Conservation (phyloP, 2,797 vertebrate species). For the Fistularia tabacaria region DNA sequence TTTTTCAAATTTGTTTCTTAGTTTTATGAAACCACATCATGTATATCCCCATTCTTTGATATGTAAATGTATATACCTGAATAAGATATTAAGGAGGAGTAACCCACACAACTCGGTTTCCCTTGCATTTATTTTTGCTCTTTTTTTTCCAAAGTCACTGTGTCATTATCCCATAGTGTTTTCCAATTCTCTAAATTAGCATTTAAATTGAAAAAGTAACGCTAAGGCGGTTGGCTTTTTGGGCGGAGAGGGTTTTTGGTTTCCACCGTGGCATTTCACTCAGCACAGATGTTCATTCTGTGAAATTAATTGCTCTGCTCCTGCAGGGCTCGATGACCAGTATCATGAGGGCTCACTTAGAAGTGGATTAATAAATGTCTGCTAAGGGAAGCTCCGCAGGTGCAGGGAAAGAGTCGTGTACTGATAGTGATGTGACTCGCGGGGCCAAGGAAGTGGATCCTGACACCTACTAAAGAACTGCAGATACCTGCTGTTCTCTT, state of each 20-base stretch:
- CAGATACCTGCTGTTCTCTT: too few species aligned
- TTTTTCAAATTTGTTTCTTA: too few species aligned
- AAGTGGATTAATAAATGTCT: constrained; percentile 46
- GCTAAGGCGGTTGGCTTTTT: constrained; percentile 29
- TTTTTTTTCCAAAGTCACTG: constrained; percentile 32
- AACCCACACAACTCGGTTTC: constrained; percentile 9
- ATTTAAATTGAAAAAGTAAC: constrained; percentile 67
- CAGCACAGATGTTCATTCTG: constrained; percentile 25
- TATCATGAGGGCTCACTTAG: constrained; percentile 45
- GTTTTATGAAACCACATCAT: too few species aligned
- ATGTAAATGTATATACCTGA: constrained; percentile 24
- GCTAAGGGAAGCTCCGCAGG: constrained; percentile 15
- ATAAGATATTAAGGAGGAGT: constrained; percentile 6
- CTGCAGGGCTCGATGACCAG: constrained; percentile 34
- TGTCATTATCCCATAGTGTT: constrained; percentile 32
- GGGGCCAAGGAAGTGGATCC: neutral
- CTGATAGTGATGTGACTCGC: constrained; percentile 3
- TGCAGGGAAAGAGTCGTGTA: constrained; percentile 8
- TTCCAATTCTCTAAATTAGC: constrained; percentile 55
- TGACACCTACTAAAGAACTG: constrained; percentile 1
- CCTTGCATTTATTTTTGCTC: constrained; percentile 18
- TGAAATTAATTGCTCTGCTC: constrained; percentile 47
- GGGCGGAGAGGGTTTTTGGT: constrained; percentile 40
- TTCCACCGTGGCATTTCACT: constrained; percentile 21
- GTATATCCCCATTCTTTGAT: constrained; percentile 6